Percentiles rank a stretch among this genome's conserved stretches.
phyloP scores from a whole-genome alignment of 2,113 vertebrate species.

The Hippocampus mohnikei region DNA sequence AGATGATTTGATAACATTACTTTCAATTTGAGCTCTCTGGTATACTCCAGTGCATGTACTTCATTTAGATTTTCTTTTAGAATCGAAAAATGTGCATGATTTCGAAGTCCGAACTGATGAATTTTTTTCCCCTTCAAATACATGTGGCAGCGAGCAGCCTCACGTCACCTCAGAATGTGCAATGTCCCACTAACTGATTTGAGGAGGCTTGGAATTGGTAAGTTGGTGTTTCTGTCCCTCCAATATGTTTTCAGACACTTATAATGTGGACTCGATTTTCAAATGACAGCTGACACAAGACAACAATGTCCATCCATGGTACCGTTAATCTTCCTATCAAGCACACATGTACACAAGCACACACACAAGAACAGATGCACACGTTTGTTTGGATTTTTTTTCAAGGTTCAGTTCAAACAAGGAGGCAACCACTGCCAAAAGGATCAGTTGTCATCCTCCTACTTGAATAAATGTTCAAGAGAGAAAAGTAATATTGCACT shows the following conservation, averaged over 20 bases:
- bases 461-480: conserved; percentile 47
- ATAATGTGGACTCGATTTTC: conserved; percentile 7
- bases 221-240: not conserved
- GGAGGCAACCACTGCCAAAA: conserved; percentile 65
- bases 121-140: too few species aligned
- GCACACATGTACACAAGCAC: conserved; percentile 26
- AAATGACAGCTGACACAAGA: conserved; percentile 53
- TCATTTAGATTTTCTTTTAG: too few species aligned
- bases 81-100: too few species aligned
- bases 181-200: not conserved
- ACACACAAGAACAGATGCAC: conserved; percentile 32
- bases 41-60: too few species aligned
- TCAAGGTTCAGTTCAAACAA: conserved; percentile 71
- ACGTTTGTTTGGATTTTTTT: conserved; percentile 50
- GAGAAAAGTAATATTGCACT: conserved; percentile 42
- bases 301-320: conserved; percentile 48
- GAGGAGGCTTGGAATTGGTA: not conserved
- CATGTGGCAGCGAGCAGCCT: too few species aligned
- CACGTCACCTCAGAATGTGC: too few species aligned
- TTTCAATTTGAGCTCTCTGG: too few species aligned
- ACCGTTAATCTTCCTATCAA: conserved; percentile 70
- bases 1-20: not conserved
- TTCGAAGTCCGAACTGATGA: too few species aligned
- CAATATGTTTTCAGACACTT: not conserved
- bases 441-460: conserved; percentile 64